Base-by-base conservation (phyloP, 2,113 vertebrate genomes). In the Coptodon rendalli region DNA sequence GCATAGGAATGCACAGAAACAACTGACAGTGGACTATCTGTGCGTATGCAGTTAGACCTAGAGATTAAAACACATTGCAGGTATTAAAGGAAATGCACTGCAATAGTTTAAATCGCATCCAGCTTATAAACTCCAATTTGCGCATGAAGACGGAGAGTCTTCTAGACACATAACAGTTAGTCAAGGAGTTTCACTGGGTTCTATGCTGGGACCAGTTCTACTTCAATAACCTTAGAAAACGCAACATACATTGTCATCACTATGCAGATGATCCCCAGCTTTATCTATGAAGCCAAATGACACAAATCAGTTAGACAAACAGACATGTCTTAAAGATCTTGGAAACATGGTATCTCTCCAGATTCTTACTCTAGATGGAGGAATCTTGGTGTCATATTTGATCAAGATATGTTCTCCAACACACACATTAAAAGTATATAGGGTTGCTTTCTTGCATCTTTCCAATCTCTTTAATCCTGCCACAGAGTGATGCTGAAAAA, bases 31-130 rank as follows among this genome's bases (percentile, higher is more conserved):
- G 53, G 53, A 2, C n/a, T 7, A 2, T 24, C 22, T 3, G 53
- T 4, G 6, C 1, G 2, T 7, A 7, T 24, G n/a, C 0, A 24
- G 11, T 56, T 56, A 56, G 22, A 56, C 53, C 1, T 56, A 4
- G 6, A 24, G 53, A 56, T 24, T 56, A 24, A 56, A 56, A 24
- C 22, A 56, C 53, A 24, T 56, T 7, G 6, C 22, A 7, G 53
- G 1, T 24, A 1, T 24, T 56, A 56, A 56, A 56, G 53, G 22
- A 56, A 56, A 13, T 56, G 22, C 22, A 13, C 22, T 56, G 53
- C 22, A 56, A 24, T 24, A 56, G 53, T 56, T 56, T 12, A 56
- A 56, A 24, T 24, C 1, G 6, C 11, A 56, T 24, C 22, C 53
- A 24, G 53, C 53, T 56, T 11, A 56, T 56, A 56, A 56, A 24